Conservation (phyloP, 2,888 invertebrate species). For the Notodonta dromedarius region DNA sequence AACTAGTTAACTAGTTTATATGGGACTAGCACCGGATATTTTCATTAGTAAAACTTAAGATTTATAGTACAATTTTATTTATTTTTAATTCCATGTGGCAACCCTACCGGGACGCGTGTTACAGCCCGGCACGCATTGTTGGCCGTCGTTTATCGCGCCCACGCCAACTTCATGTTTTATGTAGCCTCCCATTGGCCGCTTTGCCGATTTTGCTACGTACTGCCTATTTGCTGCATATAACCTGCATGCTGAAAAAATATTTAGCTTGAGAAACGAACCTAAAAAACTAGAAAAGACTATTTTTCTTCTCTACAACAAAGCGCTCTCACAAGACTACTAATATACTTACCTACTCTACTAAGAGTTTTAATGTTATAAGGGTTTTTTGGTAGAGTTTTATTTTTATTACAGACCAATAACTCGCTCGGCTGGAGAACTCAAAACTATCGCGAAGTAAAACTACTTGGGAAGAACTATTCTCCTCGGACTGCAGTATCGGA, state of each 20-base stretch:
- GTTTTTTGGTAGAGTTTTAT: neutral
- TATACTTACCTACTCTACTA: too few relatives aligned
- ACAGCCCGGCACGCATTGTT: constrained; percentile 42
- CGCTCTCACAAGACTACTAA: too few relatives aligned
- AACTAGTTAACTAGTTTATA: too few relatives aligned
- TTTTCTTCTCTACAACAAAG: too few relatives aligned
- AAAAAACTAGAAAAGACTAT: too few relatives aligned
- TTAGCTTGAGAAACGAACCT: too few relatives aligned
- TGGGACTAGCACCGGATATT: too few relatives aligned
- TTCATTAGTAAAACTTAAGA: neutral
- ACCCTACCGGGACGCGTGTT: constrained; percentile 36
- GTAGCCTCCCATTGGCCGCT: constrained; percentile 39
- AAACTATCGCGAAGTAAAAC: constrained; percentile 9
- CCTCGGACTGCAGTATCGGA: constrained; percentile 36
- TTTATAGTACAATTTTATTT: neutral
- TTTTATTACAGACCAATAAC: neutral
- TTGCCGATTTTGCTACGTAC: constrained; percentile 4
- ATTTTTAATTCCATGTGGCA: constrained; percentile 21
- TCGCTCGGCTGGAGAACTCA: neutral
- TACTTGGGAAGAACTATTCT: constrained; percentile 16
- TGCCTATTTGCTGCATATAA: neutral
- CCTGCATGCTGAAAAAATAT: neutral
- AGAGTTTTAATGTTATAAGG: too few relatives aligned
- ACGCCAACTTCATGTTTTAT: constrained; percentile 65
- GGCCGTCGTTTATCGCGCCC: constrained; percentile 55